Percentiles rank a stretch among this genome's conserved stretches.
phyloP scores from a whole-genome alignment of 1,140 invertebrate species.

The Platyscapa corneri region DNA sequence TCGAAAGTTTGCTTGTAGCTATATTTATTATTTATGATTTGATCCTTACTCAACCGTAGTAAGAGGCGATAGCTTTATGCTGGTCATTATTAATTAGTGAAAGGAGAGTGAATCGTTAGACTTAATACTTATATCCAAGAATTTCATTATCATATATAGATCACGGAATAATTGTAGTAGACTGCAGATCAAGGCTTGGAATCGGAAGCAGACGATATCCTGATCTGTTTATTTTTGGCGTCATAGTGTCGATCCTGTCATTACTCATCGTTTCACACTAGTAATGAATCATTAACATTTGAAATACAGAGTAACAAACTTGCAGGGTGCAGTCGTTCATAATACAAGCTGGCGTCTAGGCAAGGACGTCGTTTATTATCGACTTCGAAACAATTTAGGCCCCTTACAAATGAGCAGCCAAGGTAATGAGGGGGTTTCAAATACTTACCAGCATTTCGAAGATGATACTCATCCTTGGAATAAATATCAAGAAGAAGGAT shows the following conservation, averaged over 20 bases:
- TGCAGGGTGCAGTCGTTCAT: neutral
- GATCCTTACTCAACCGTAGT: neutral
- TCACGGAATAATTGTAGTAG: neutral
- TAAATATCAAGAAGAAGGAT: neutral
- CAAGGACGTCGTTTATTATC: neutral
- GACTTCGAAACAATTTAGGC: neutral
- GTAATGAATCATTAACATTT: neutral
- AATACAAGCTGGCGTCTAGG: neutral
- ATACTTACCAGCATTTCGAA: slow-evolving; percentile 27
- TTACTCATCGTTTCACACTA: neutral
- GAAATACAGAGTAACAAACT: neutral
- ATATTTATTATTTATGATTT: neutral
- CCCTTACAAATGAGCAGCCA: slow-evolving; percentile 35
- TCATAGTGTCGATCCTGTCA: neutral
- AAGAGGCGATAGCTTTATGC: neutral
- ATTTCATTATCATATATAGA: no score
- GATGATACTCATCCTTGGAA: slow-evolving; percentile 21
- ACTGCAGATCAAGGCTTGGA: neutral
- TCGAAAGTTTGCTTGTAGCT: neutral
- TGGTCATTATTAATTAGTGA: neutral
- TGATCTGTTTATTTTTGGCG: neutral
- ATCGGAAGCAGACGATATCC: neutral
- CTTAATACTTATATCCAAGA: neutral
- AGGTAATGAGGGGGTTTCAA: neutral
- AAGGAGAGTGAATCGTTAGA: neutral